Conservation (phyloP, 2,797 vertebrate species). For the Poecilia picta region DNA sequence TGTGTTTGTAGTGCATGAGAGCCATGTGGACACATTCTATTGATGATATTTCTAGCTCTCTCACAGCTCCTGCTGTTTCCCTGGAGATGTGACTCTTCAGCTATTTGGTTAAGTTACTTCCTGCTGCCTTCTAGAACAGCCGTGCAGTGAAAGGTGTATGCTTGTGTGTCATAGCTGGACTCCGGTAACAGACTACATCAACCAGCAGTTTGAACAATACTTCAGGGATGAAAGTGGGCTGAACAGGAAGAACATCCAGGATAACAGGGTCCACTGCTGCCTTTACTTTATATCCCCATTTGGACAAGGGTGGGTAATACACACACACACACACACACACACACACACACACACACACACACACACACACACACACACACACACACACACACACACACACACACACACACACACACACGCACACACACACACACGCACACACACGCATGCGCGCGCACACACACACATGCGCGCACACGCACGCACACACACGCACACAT, state of each 20-base stretch:
- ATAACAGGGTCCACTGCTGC: slow-evolving; percentile 96
- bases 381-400: slow-evolving; percentile 8
- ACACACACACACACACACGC: background rate
- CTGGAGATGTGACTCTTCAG: too few relatives aligned
- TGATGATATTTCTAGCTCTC: background rate
- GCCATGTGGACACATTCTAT: background rate
- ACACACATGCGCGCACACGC: too few relatives aligned
- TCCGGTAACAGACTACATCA: slow-evolving; percentile 90
- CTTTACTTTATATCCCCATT: slow-evolving; percentile 97
- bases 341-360: background rate
- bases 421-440: too few relatives aligned
- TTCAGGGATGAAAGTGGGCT: slow-evolving; percentile 95
- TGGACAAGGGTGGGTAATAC: slow-evolving; percentile 90
- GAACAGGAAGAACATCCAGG: slow-evolving; percentile 96
- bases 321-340: background rate
- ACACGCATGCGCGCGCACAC: too few relatives aligned
- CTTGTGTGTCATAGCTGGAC: slow-evolving; percentile 84
- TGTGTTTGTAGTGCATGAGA: background rate
- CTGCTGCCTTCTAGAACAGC: background rate
- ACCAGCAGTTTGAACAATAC: slow-evolving; percentile 96
- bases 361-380: too few relatives aligned
- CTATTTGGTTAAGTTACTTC: background rate
- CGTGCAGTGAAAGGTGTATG: background rate
- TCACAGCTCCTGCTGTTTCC: background rate
- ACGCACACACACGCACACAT: too few relatives aligned